These are phyloP conservation scores for Vanessa atalanta DNA, from an alignment of 1,140 invertebrate species.

Conservation along the genomic window DNA sequence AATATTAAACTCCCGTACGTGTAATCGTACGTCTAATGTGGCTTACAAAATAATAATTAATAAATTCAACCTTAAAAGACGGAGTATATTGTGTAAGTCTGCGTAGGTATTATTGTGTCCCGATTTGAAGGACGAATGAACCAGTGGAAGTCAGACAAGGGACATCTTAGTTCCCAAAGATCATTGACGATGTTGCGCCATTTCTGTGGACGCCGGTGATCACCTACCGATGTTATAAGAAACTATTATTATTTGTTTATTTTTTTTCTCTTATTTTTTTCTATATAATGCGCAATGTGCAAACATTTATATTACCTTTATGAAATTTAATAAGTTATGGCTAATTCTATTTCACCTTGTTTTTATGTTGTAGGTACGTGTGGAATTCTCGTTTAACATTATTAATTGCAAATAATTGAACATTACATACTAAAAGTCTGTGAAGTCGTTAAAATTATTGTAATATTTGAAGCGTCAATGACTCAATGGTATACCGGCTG, in stretches of 20 bases:
- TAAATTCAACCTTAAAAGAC: too few species aligned
- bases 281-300: not conserved
- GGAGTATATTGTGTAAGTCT: too few species aligned
- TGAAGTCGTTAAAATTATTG: conserved; percentile 1
- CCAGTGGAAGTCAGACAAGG: too few species aligned
- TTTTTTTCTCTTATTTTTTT: not conserved
- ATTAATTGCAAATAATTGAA: not conserved
- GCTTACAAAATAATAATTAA: too few species aligned
- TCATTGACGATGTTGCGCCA: too few species aligned
- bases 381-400: not conserved
- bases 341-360: not conserved
- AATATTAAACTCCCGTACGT: too few species aligned
- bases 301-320: conserved; percentile 6
- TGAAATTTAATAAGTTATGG: not conserved
- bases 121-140: too few species aligned
- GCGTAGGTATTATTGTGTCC: too few species aligned
- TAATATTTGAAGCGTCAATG: not conserved
- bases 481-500: not conserved
- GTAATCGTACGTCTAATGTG: too few species aligned
- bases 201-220: too few species aligned
- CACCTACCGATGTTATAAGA: not conserved
- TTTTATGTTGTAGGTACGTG: conserved; percentile 4
- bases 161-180: too few species aligned
- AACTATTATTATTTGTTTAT: not conserved
- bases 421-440: not conserved